These are phyloP conservation scores for Rhynchophorus ferrugineus DNA, from an alignment of 1,140 invertebrate genomes.

Conservation along the genomic window DNA sequence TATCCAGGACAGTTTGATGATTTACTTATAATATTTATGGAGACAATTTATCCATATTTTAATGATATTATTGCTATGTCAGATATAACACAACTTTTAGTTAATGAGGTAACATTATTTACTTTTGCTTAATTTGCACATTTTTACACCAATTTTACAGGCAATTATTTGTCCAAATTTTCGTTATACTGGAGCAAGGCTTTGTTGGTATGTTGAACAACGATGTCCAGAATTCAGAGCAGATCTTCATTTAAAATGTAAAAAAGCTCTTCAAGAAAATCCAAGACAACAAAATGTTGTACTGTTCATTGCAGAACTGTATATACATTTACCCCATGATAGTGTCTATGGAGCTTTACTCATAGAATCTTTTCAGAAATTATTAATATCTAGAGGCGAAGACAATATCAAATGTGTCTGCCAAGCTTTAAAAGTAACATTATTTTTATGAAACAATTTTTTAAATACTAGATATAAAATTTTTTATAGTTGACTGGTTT, in stretches of 20 bases:
- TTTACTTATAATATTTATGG: slow-evolving; percentile 34
- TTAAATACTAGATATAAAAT: slow-evolving; percentile 11
- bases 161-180: slow-evolving; percentile 34
- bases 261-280: slow-evolving; percentile 31
- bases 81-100: slow-evolving; percentile 28
- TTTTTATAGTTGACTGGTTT: slow-evolving; percentile 34
- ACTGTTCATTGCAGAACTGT: slow-evolving; percentile 38
- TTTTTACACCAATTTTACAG: slow-evolving; percentile 19
- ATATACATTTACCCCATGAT: slow-evolving; percentile 31
- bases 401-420: slow-evolving; percentile 49
- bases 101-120: slow-evolving; percentile 27
- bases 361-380: slow-evolving; percentile 30
- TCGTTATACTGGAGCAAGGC: slow-evolving; percentile 34
- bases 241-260: slow-evolving; percentile 31
- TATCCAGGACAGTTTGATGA: slow-evolving; percentile 40
- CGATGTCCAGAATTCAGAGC: slow-evolving; percentile 32
- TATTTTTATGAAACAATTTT: background rate
- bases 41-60: slow-evolving; percentile 33
- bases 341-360: slow-evolving; percentile 32
- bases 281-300: slow-evolving; percentile 31
- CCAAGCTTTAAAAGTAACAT: slow-evolving; percentile 45
- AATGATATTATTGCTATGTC: slow-evolving; percentile 26
- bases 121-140: background rate
- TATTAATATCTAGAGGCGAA: slow-evolving; percentile 26
- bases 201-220: slow-evolving; percentile 34